These are phyloP conservation scores for Cyanoramphus novaezelandiae DNA, from an alignment of 2,113 vertebrate genomes.

Conservation along the genomic window DNA sequence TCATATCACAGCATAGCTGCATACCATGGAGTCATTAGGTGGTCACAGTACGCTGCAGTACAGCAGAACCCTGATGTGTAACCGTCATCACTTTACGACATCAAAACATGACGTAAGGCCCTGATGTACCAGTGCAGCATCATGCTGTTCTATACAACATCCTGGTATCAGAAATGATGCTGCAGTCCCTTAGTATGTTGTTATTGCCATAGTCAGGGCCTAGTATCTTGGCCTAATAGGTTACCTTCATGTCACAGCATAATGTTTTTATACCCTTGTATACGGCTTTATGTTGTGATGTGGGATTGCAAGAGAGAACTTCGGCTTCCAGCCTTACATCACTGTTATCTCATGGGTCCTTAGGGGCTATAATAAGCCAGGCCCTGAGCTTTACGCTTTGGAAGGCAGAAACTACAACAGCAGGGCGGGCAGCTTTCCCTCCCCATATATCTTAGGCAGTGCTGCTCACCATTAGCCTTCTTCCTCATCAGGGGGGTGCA, in stretches of 20 bases:
- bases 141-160: fast-evolving
- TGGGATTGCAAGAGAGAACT: neutral
- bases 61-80: neutral
- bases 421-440: neutral
- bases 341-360: neutral
- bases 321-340: neutral
- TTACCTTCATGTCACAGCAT: fast-evolving
- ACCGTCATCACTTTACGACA: neutral
- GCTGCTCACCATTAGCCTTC: neutral
- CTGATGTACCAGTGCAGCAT: neutral
- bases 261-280: fast-evolving
- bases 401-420: neutral
- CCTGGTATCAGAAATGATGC: neutral
- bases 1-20: fast-evolving
- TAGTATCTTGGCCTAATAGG: neutral
- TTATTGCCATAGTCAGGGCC: fast-evolving
- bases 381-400: fast-evolving
- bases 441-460: neutral
- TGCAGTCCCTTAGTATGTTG: neutral
- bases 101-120: fast-evolving
- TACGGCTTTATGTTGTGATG: fast-evolving
- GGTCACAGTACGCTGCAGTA: neutral
- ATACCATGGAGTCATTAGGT: neutral
- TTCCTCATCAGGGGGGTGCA: neutral
- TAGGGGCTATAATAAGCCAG: neutral